Evolutionary conservation across 2,888 invertebrate species (phyloP), one percentile per base, ranked within the genome.

Genomic region (Protophormia terraenovae): DNA sequence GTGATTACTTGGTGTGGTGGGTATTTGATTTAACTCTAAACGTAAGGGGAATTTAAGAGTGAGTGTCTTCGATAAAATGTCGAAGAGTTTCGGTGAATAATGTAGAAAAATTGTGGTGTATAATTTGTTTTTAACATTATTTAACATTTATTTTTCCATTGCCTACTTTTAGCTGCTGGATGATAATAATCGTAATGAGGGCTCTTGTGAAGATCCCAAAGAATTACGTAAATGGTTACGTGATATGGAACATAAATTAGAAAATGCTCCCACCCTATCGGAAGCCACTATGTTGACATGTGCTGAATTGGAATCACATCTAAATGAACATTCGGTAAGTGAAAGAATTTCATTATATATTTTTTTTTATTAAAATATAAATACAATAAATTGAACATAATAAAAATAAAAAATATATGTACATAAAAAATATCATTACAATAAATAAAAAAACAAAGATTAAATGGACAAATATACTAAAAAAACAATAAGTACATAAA

Each of bases 261-360:
- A 91, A 69, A 95, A 95, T 87, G 96, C 97, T 66, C 93, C 96
- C 88, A 95, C 95, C 76, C 94, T 97, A 88, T 94, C 95, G 86
- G 95, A 96, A 82, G 95, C 95, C 53, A 94, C 94, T 84, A 95
- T 94, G 90, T 96, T 96, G 93, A 95, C 95, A 80, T 94, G 95
- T 92, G 94, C 94, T 91, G 96, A 97, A 90, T 93, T 98, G 88
- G 95, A 96, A 91, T 94, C 95, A 88, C 96, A 96, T 92, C 95
- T 96, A 87, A 94, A 95, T 88, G 96, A 96, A 92, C 96, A 97
- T 93, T 95, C 97, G 97, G 98, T 98, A 93, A 94, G 96, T 94
- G 60, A 27, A 14, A n/a, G n/a, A n/a, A n/a, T n/a, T n/a, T n/a
- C n/a, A n/a, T n/a, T n/a, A n/a, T n/a, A 66, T 47, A 4, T 55